Conservation (phyloP, 53 echinoderm and acorn worm species). For the Crossaster papposus region DNA sequence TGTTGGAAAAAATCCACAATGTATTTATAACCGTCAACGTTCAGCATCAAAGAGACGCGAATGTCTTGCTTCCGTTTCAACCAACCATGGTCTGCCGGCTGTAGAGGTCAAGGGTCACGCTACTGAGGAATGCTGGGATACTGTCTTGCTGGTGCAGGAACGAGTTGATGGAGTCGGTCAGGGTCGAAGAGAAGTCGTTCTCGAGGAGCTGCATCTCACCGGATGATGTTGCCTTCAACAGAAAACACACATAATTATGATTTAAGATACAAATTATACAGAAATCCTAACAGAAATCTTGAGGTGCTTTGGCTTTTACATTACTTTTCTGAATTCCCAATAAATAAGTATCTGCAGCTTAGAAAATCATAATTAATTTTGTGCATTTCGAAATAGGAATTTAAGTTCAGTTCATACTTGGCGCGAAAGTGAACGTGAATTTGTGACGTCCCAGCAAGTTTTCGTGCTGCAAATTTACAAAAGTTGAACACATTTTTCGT, state of each 20-base stretch:
- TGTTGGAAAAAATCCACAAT: background rate
- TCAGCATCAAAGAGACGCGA: background rate
- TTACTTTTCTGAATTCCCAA: too few species aligned
- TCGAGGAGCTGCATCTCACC: constrained; percentile 90
- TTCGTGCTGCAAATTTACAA: too few species aligned
- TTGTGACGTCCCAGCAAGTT: too few species aligned
- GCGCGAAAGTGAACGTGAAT: too few species aligned
- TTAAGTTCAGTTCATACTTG: too few species aligned
- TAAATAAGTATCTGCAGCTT: too few species aligned
- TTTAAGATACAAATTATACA: too few species aligned
- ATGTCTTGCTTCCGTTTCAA: background rate
- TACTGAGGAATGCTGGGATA: constrained; percentile 98
- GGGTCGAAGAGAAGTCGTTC: constrained; percentile 88
- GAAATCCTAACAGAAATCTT: too few species aligned
- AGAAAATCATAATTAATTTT: too few species aligned
- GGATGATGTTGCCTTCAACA: constrained; percentile 69
- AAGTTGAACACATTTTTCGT: too few species aligned
- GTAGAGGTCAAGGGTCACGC: constrained; percentile 95
- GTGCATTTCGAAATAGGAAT: too few species aligned
- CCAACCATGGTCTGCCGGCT: constrained; percentile 84
- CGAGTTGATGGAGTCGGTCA: constrained; percentile 76
- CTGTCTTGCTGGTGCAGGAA: constrained; percentile 85
- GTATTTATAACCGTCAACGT: background rate
- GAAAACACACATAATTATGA: background rate
- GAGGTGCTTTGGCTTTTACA: too few species aligned